Evolutionary conservation across 2,888 invertebrate genomes (phyloP).

Genomic region (Cheiracanthium punctorium): DNA sequence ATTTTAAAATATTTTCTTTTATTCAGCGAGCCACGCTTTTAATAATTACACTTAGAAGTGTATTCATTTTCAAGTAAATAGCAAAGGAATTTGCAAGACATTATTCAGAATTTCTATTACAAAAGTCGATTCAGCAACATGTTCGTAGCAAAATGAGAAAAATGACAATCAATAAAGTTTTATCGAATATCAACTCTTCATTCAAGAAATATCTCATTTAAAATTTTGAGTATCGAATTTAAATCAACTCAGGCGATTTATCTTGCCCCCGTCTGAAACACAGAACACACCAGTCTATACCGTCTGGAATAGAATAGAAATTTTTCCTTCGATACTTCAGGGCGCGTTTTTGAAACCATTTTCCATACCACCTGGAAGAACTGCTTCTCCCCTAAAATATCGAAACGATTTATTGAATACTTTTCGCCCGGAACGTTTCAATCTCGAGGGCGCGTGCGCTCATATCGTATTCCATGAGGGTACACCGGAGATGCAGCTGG

Average conservation of each 20-base stretch:
- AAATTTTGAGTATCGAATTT: neutral
- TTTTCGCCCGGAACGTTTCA: neutral
- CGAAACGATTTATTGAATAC: neutral
- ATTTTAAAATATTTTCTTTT: too few relatives aligned
- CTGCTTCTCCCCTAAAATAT: neutral
- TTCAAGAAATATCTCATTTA: neutral
- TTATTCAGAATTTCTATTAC: too few relatives aligned
- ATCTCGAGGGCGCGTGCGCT: neutral
- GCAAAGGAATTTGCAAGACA: too few relatives aligned
- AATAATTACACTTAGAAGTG: too few relatives aligned
- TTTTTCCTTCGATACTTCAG: neutral
- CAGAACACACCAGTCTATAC: neutral
- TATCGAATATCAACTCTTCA: neutral
- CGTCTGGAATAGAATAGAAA: too few relatives aligned
- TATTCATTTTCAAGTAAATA: too few relatives aligned
- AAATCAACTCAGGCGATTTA: neutral
- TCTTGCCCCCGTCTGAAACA: neutral
- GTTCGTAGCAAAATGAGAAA: too few relatives aligned
- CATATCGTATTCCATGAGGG: slow-evolving; percentile 7
- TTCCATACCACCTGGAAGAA: neutral
- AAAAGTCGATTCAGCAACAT: too few relatives aligned
- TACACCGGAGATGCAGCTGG: neutral
- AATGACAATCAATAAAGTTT: neutral
- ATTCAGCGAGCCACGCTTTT: too few relatives aligned
- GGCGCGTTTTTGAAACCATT: neutral